A percentile compares a stretch with the other conserved stretches of the same genome.
Conservation (phyloP, 1,140 invertebrate genomes). For the Drosophila sulfurigaster region DNA sequence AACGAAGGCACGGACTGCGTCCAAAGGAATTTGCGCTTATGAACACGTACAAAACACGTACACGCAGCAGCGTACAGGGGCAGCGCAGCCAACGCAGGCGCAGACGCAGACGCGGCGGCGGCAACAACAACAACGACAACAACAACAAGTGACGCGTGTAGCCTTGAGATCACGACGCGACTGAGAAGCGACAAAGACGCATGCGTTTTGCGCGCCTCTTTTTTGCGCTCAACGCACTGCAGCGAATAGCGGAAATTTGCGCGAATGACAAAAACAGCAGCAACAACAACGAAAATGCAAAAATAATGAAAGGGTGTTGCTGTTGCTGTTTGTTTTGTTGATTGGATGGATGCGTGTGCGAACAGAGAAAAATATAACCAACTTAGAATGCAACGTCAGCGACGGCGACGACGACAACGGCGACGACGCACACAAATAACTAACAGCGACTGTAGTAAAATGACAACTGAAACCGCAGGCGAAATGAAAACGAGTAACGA, state of each 20-base stretch:
- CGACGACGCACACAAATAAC: slow-evolving; percentile 77
- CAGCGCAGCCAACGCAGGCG: slow-evolving; percentile 26
- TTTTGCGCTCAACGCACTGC: slow-evolving; percentile 17
- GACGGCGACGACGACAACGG: slow-evolving; percentile 39
- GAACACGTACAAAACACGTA: slow-evolving; percentile 63
- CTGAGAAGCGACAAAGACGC: slow-evolving; percentile 15
- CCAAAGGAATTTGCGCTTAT: slow-evolving; percentile 68
- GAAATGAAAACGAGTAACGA: slow-evolving; percentile 80
- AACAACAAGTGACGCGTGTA: slow-evolving; percentile 41
- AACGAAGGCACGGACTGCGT: slow-evolving; percentile 61
- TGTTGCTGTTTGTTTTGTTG: slow-evolving; percentile 29
- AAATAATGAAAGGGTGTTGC: slow-evolving; percentile 15
- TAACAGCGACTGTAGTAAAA: slow-evolving; percentile 81
- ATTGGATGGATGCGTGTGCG: slow-evolving; percentile 26
- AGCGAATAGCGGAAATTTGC: slow-evolving; percentile 28
- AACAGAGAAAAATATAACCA: slow-evolving; percentile 23
- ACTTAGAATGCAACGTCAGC: slow-evolving; percentile 58
- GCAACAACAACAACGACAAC: slow-evolving; percentile 19
- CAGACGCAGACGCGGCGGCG: slow-evolving; percentile 43
- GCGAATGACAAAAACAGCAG: background rate
- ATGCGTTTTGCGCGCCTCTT: slow-evolving; percentile 41
- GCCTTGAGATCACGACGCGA: slow-evolving; percentile 59
- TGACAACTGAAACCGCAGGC: slow-evolving; percentile 82
- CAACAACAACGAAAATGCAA: background rate
- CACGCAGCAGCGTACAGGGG: slow-evolving; percentile 43